Evolutionary conservation across 2,797 vertebrate species (phyloP).

Genomic region (Manis pentadactyla): DNA sequence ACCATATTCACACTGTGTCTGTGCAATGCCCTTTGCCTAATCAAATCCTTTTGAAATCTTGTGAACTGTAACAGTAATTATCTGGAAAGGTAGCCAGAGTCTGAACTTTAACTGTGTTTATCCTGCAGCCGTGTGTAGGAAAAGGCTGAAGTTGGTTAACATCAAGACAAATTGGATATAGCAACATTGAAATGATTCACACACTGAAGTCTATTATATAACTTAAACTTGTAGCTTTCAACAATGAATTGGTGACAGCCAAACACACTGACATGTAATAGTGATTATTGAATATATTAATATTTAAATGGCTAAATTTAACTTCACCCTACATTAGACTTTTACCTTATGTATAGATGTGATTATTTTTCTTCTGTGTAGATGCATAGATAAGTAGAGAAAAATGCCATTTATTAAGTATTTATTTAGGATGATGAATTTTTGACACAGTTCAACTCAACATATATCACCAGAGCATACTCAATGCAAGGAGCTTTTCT

Average conservation of each 20-base stretch:
- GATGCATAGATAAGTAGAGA: slow-evolving; percentile 23
- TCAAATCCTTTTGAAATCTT: neutral
- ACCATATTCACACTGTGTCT: neutral
- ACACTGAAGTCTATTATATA: neutral
- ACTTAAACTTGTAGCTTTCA: neutral
- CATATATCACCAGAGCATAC: neutral
- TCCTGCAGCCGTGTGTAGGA: neutral
- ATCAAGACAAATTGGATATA: neutral
- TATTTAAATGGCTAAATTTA: slow-evolving; percentile 26
- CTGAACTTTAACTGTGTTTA: neutral
- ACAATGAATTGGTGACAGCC: neutral
- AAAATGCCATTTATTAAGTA: slow-evolving; percentile 18
- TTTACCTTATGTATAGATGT: slow-evolving; percentile 33
- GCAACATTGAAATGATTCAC: neutral
- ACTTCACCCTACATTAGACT: neutral
- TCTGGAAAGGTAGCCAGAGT: neutral
- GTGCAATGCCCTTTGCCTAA: neutral
- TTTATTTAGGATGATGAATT: neutral
- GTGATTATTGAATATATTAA: neutral
- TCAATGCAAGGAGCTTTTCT: neutral
- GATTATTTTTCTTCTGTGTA: slow-evolving; percentile 35
- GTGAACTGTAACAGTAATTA: slow-evolving; percentile 26
- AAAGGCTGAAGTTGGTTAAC: slow-evolving; percentile 18
- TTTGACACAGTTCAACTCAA: neutral
- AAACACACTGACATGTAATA: neutral